A percentile compares a stretch with the other conserved stretches of the same genome.
Conservation (phyloP, 2,113 vertebrate species). For the Tautogolabrus adspersus region DNA sequence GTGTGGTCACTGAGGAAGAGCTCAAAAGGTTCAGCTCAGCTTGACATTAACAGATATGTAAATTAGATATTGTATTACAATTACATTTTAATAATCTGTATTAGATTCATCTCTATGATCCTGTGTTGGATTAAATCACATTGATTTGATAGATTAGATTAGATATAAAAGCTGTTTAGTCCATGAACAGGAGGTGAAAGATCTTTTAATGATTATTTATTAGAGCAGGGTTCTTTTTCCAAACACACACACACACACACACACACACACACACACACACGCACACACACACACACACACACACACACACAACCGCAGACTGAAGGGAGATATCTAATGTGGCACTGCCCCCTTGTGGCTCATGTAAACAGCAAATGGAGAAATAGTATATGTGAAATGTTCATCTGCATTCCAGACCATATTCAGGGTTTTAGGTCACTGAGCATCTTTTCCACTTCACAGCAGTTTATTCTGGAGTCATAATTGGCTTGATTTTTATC, state of each 20-base stretch:
- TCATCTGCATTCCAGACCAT: not conserved
- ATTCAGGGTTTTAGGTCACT: not conserved
- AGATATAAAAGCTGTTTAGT: not conserved
- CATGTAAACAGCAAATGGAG: not conserved
- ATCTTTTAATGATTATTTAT: slow-evolving; percentile 15
- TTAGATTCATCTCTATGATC: not conserved
- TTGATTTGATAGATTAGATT: not conserved
- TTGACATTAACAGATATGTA: not conserved
- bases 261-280: not conserved
- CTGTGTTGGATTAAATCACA: not conserved
- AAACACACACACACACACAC: not conserved
- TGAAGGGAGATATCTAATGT: slow-evolving; percentile 18
- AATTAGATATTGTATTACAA: not conserved
- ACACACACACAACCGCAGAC: not conserved
- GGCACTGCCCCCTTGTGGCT: slow-evolving; percentile 55
- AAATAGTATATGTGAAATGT: not conserved
- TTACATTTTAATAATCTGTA: not conserved
- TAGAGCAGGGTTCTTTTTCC: slow-evolving; percentile 13
- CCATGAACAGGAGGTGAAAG: slow-evolving; percentile 7
- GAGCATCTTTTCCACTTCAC: not conserved
- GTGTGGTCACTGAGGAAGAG: not conserved
- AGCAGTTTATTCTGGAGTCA: not conserved
- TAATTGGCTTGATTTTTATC: not conserved
- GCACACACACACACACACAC: slow-evolving; percentile 3
- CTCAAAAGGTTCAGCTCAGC: not conserved